A percentile compares a stretch with the other conserved stretches of the same genome.
Evolutionary conservation across 53 echinoderm and acorn worm genomes (phyloP).

Genomic region (Mesocentrotus franciscanus): DNA sequence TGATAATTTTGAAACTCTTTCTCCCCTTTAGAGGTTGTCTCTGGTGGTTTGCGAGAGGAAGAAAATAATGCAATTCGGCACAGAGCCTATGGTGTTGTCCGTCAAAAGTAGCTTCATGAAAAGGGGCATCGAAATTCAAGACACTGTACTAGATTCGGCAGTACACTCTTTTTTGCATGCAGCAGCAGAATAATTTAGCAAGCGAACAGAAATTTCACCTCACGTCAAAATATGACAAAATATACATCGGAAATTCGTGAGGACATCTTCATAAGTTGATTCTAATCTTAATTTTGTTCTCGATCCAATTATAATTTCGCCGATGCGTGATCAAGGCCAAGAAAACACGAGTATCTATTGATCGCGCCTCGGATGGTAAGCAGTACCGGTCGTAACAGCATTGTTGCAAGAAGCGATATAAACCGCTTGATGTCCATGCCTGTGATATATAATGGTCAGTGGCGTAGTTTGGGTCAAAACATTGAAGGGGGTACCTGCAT

Average conservation of each 20-base stretch:
- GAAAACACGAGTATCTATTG: slow-evolving; percentile 48
- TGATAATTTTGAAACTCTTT: too few relatives aligned
- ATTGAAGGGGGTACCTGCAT: too few relatives aligned
- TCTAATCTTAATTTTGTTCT: slow-evolving; percentile 37
- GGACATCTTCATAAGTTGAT: neutral
- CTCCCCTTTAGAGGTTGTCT: too few relatives aligned
- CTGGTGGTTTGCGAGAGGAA: too few relatives aligned
- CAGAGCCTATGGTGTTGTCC: too few relatives aligned
- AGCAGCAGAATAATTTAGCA: neutral
- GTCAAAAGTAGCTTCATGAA: neutral
- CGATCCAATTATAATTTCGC: slow-evolving; percentile 42
- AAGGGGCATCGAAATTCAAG: neutral
- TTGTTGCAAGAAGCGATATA: neutral
- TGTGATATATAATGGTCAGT: too few relatives aligned
- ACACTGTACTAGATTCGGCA: neutral
- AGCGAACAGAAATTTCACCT: neutral
- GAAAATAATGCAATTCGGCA: too few relatives aligned
- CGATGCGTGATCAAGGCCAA: slow-evolving; percentile 34
- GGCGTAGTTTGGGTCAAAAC: too few relatives aligned
- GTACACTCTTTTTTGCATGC: neutral
- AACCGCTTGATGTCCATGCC: too few relatives aligned
- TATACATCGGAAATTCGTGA: slow-evolving; percentile 15
- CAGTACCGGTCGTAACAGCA: neutral
- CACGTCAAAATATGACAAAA: neutral
- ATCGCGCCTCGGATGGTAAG: neutral